phyloP scores from a whole-genome alignment of 2,888 invertebrate genomes.

The Trilocha varians region DNA sequence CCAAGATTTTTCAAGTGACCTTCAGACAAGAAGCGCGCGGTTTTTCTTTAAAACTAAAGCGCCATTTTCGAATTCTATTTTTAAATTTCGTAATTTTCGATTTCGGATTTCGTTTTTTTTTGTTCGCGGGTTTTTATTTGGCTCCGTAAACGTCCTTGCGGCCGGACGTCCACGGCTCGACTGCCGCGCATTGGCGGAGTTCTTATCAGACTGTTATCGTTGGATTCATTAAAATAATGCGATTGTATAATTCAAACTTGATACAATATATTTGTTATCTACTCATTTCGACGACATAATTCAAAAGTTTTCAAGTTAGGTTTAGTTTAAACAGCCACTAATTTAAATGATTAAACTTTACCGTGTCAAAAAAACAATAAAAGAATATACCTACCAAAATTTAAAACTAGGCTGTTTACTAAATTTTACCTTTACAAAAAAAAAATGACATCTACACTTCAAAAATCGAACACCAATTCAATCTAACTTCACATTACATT shows the following conservation, averaged over 20 bases:
- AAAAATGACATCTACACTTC: no score
- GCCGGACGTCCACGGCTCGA: conserved; percentile 50
- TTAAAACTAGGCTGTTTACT: no score
- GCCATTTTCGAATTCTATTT: conserved; percentile 14
- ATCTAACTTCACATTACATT: no score
- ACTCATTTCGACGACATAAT: background rate
- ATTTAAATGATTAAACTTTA: no score
- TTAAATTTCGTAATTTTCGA: conserved; percentile 33
- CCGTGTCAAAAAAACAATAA: no score
- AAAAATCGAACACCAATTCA: no score
- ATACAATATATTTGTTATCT: conserved; percentile 12
- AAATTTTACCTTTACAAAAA: no score
- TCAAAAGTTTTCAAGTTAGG: no score
- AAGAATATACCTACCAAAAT: no score
- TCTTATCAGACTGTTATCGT: conserved; percentile 48
- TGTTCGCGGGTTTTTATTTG: conserved; percentile 30
- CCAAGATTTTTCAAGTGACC: conserved; percentile 16
- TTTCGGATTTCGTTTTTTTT: conserved; percentile 39
- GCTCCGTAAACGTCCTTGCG: conserved; percentile 39
- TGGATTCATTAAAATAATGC: conserved; percentile 19
- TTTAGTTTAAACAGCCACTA: no score
- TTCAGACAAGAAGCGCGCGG: background rate
- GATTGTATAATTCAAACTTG: conserved; percentile 24
- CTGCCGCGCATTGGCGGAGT: conserved; percentile 33
- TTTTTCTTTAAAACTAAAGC: conserved; percentile 12